Evolutionary conservation across 1,140 invertebrate species (phyloP).

Genomic region (Copidosoma floridanum): DNA sequence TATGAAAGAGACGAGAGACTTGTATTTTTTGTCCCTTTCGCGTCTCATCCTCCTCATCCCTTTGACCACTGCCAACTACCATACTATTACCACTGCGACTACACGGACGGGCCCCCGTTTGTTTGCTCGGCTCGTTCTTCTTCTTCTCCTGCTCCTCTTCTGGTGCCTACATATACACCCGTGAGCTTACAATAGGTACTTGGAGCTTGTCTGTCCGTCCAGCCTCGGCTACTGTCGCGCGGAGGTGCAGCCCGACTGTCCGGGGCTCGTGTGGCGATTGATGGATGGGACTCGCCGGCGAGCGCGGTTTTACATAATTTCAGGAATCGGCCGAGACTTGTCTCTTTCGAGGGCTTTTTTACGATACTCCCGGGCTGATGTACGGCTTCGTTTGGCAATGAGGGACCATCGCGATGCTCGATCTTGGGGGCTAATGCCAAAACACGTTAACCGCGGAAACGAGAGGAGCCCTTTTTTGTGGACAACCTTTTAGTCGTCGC

Average conservation of each 20-base stretch:
- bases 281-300: constrained; percentile 4
- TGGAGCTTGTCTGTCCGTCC: constrained; percentile 8
- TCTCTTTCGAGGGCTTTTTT: too few relatives aligned
- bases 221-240: neutral
- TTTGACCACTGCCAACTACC: too few relatives aligned
- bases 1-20: neutral
- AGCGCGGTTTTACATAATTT: constrained; percentile 12
- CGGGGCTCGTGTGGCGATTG: constrained; percentile 10
- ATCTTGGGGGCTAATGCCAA: too few relatives aligned
- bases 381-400: too few relatives aligned
- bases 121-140: neutral
- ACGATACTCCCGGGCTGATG: constrained; percentile 3
- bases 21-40: neutral
- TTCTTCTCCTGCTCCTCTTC: neutral
- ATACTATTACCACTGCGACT: too few relatives aligned
- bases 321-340: neutral
- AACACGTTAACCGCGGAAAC: too few relatives aligned
- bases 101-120: neutral
- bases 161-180: too few relatives aligned
- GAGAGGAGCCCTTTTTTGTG: too few relatives aligned
- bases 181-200: too few relatives aligned
- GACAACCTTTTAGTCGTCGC: too few relatives aligned
- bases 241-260: neutral
- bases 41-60: too few relatives aligned
- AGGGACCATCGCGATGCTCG: too few relatives aligned